A percentile compares a stretch with the other conserved stretches of the same genome.
phyloP scores from a whole-genome alignment of 2,113 vertebrate species.

The Mobula hypostoma region DNA sequence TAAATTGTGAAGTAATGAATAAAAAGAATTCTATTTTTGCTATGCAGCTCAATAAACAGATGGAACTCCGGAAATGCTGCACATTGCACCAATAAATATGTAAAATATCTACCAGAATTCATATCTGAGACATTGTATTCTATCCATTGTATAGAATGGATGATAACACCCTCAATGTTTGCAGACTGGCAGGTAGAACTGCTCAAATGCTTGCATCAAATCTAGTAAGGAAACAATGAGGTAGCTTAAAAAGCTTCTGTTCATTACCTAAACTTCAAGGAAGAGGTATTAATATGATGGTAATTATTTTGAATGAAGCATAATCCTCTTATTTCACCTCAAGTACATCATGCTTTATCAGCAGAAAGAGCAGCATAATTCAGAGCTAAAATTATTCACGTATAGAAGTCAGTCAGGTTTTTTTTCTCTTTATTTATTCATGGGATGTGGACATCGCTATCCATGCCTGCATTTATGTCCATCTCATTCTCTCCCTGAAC shows the following conservation, averaged over 20 bases:
- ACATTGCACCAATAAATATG: neutral
- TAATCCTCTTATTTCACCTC: neutral
- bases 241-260: neutral
- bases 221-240: neutral
- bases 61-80: neutral
- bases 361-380: neutral
- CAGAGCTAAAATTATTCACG: too few relatives aligned
- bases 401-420: too few relatives aligned
- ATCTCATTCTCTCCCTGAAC: too few relatives aligned
- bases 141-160: slow-evolving; percentile 31
- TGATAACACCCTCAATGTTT: slow-evolving; percentile 37
- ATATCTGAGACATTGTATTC: slow-evolving; percentile 9
- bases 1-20: neutral
- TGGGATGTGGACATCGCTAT: too few relatives aligned
- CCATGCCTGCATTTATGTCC: too few relatives aligned
- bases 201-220: slow-evolving; percentile 30
- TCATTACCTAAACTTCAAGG: neutral
- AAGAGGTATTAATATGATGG: neutral
- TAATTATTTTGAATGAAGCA: slow-evolving; percentile 1
- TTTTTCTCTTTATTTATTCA: too few relatives aligned
- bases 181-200: slow-evolving; percentile 41
- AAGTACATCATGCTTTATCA: neutral
- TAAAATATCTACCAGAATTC: neutral
- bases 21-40: neutral
- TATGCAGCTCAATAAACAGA: neutral